These are phyloP conservation scores for Bemisia tabaci DNA, from an alignment of 1,140 invertebrate genomes.

Conservation along the genomic window DNA sequence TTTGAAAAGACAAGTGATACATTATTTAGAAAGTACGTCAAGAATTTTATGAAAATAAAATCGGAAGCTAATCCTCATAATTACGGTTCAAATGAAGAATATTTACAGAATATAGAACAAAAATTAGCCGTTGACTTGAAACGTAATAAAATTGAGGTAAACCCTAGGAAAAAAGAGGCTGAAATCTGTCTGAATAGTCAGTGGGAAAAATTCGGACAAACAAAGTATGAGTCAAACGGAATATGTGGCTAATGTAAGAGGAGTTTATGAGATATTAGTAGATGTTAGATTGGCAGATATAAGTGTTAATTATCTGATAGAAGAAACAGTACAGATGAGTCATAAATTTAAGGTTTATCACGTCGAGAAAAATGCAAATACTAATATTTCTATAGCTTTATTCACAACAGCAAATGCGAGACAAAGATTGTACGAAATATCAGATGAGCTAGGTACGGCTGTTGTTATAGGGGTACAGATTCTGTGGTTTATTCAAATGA, in stretches of 20 bases:
- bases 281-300: constrained; percentile 18
- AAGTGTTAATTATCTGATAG: constrained; percentile 17
- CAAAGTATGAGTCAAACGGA: constrained; percentile 21
- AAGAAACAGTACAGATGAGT: constrained; percentile 20
- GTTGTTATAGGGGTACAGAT: constrained; percentile 32
- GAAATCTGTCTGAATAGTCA: constrained; percentile 28
- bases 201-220: constrained; percentile 27
- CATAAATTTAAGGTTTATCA: constrained; percentile 17
- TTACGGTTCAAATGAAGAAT: constrained; percentile 4
- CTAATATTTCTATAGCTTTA: constrained; percentile 28
- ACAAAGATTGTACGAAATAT: constrained; percentile 27
- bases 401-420: too few species aligned
- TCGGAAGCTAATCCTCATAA: constrained; percentile 1
- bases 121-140: constrained; percentile 26
- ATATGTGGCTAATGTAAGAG: constrained; percentile 19
- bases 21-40: constrained; percentile 1
- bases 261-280: constrained; percentile 24
- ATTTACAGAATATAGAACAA: too few species aligned
- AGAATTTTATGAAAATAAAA: constrained; percentile 2
- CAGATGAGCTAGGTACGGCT: constrained; percentile 23
- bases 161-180: constrained; percentile 24
- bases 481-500: constrained; percentile 24
- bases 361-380: constrained; percentile 4
- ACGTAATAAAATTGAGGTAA: constrained; percentile 24
- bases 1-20: constrained; percentile 6